These are phyloP conservation scores for Lacerta viridis DNA, from an alignment of 2,797 vertebrate species.

Conservation along the genomic window DNA sequence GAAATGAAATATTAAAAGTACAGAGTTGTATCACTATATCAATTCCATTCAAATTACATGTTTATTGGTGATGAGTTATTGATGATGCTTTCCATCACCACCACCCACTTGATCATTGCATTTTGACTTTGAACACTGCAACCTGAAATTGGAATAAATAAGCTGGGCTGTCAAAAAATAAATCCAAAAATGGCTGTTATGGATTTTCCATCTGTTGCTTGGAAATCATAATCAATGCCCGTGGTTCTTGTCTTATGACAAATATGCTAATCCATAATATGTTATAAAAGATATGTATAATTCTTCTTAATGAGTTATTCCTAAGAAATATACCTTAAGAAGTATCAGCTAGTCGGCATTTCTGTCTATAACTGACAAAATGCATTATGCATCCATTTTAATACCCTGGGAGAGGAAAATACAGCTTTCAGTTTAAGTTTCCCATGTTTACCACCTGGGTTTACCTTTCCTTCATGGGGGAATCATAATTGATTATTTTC, in stretches of 20 bases:
- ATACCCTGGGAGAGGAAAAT: too few relatives aligned
- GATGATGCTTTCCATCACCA: conserved; percentile 26
- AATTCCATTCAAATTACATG: conserved; percentile 66
- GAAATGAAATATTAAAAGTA: too few relatives aligned
- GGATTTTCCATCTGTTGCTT: background rate
- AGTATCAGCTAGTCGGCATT: background rate
- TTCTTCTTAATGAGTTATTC: background rate
- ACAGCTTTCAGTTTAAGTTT: background rate
- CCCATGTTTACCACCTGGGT: background rate
- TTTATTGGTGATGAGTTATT: conserved; percentile 42
- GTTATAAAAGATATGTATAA: background rate
- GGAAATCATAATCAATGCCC: background rate
- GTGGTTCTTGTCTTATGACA: background rate
- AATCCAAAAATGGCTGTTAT: conserved; percentile 19
- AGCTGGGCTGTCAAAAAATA: conserved; percentile 38
- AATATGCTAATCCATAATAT: background rate
- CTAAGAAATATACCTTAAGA: background rate
- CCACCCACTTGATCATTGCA: conserved; percentile 49
- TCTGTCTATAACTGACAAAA: background rate
- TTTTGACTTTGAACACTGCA: conserved; percentile 16
- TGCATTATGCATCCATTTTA: too few relatives aligned
- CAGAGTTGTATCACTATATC: conserved; percentile 62
- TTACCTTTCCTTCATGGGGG: conserved; percentile 4
- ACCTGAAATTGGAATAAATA: conserved; percentile 43
- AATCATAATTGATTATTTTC: conserved; percentile 29